A percentile compares a stretch with the other conserved stretches of the same genome.
phyloP scores from a whole-genome alignment of 2,888 invertebrate genomes.

The Stegana nigrithorax region DNA sequence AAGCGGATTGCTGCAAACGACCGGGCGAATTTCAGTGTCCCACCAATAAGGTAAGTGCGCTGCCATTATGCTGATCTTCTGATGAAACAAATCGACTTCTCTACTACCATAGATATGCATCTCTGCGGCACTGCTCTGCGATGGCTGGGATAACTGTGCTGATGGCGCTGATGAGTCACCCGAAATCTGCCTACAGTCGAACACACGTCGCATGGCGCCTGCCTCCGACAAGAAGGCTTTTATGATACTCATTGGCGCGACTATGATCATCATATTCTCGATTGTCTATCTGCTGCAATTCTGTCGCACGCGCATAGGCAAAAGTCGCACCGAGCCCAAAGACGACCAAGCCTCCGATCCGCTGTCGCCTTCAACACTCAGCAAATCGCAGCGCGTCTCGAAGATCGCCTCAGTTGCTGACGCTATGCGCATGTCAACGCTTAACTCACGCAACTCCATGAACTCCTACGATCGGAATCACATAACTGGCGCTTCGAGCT shows the following conservation, averaged over 20 bases:
- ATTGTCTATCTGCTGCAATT: constrained; percentile 71
- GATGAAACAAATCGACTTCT: neutral
- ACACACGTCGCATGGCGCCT: constrained; percentile 69
- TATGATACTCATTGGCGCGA: constrained; percentile 72
- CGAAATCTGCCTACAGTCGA: constrained; percentile 72
- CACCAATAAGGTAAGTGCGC: constrained; percentile 71
- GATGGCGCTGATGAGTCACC: constrained; percentile 84
- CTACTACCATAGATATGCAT: constrained; percentile 74
- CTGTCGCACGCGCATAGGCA: constrained; percentile 70
- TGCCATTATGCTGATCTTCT: neutral
- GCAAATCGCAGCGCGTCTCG: constrained; percentile 66
- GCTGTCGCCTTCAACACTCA: constrained; percentile 71
- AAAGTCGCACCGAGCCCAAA: constrained; percentile 71
- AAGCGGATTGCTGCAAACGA: constrained; percentile 76
- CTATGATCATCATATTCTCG: constrained; percentile 71
- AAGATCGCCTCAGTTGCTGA: constrained; percentile 70
- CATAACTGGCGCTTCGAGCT: constrained; percentile 73
- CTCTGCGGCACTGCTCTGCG: constrained; percentile 76
- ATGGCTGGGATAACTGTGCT: constrained; percentile 81
- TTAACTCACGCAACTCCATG: constrained; percentile 74
- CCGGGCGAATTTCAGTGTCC: constrained; percentile 77
- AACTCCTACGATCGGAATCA: constrained; percentile 79
- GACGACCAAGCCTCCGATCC: constrained; percentile 77
- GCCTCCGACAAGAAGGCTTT: constrained; percentile 71
- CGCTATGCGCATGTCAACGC: constrained; percentile 75